These are phyloP conservation scores for Sitta europaea DNA, from an alignment of 2,113 vertebrate species.

Conservation along the genomic window DNA sequence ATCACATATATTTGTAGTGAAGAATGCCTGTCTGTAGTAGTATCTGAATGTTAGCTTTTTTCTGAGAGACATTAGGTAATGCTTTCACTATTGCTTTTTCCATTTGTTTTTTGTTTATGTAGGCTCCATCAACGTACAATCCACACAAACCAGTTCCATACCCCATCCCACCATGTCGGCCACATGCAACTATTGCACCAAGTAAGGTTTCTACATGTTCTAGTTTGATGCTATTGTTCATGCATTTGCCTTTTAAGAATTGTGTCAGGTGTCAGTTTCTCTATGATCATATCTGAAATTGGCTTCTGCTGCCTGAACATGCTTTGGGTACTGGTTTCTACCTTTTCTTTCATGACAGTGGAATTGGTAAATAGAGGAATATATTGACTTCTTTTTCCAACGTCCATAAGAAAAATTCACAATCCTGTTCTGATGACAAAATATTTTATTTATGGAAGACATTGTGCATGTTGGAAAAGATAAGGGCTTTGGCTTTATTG, in stretches of 20 bases:
- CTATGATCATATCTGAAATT: background rate
- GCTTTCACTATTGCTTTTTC: constrained; percentile 24
- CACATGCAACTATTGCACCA: constrained; percentile 94
- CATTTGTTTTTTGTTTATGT: background rate
- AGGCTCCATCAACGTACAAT: constrained; percentile 95
- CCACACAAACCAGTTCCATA: constrained; percentile 96
- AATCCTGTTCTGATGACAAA: background rate
- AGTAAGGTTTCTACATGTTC: constrained; percentile 79
- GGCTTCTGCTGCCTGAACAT: background rate
- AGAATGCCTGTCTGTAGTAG: background rate
- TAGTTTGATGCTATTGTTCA: background rate
- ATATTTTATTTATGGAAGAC: background rate
- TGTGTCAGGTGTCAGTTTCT: background rate
- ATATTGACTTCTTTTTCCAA: background rate
- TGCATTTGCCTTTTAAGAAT: background rate
- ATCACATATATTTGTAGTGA: background rate
- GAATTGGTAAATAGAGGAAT: background rate
- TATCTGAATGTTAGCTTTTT: background rate
- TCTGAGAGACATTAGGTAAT: background rate
- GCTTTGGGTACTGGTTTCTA: background rate
- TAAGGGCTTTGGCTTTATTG: background rate
- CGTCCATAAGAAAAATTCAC: background rate
- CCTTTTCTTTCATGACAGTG: background rate
- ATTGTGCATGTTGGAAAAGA: background rate
- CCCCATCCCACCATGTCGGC: constrained; percentile 94